Conservation (phyloP, 1,140 invertebrate species). For the Ephestia elutella region DNA sequence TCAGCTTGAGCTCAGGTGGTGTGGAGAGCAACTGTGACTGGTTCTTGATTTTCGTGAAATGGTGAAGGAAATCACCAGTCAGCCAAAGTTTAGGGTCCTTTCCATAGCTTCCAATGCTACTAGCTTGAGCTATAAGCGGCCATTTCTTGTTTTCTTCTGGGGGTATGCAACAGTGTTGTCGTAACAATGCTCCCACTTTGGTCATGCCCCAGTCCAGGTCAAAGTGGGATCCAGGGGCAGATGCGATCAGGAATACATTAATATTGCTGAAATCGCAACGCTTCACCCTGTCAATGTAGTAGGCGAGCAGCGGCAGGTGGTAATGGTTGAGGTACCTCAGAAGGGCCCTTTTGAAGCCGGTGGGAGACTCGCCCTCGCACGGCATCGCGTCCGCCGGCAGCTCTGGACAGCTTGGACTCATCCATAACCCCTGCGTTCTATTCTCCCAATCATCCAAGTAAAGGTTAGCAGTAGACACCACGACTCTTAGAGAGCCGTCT, state of each 20-base stretch:
- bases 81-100: slow-evolving; percentile 51
- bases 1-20: slow-evolving; percentile 69
- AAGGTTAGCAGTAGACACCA: slow-evolving; percentile 95
- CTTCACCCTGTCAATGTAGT: slow-evolving; percentile 85
- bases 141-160: slow-evolving; percentile 67
- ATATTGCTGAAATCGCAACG: slow-evolving; percentile 86
- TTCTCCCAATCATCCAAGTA: slow-evolving; percentile 94
- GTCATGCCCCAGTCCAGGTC: slow-evolving; percentile 83
- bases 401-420: slow-evolving; percentile 85
- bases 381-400: slow-evolving; percentile 75
- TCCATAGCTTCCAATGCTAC: slow-evolving; percentile 92
- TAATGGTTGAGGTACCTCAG: slow-evolving; percentile 88
- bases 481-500: slow-evolving; percentile 86
- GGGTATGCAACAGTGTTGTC: slow-evolving; percentile 77
- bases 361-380: slow-evolving; percentile 84
- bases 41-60: slow-evolving; percentile 56
- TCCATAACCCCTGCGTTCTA: slow-evolving; percentile 95
- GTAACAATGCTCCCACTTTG: slow-evolving; percentile 79
- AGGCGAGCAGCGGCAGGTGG: slow-evolving; percentile 77
- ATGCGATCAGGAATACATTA: slow-evolving; percentile 90
- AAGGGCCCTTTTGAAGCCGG: slow-evolving; percentile 89
- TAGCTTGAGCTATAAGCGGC: slow-evolving; percentile 86
- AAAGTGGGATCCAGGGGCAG: slow-evolving; percentile 86
- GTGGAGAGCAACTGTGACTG: slow-evolving; percentile 43
- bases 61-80: slow-evolving; percentile 63